A percentile compares a stretch with the other conserved stretches of the same genome.
Evolutionary conservation across 1,140 invertebrate genomes (phyloP).

Genomic region (Rhagoletis zephyria): DNA sequence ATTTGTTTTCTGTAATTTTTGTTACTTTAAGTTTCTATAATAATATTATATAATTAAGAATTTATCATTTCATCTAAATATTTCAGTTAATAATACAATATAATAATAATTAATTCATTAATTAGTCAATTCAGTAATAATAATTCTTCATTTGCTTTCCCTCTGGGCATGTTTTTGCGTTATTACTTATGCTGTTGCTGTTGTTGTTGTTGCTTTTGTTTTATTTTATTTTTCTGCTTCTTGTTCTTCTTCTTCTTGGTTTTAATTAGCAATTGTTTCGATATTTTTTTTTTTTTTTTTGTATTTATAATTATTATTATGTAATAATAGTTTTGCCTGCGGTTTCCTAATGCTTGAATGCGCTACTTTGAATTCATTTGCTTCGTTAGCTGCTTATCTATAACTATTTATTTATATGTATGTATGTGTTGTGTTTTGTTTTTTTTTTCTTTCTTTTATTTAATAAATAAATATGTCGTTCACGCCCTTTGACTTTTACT

Average conservation of each 20-base stretch:
- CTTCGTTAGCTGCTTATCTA: constrained; percentile 46
- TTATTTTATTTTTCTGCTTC: neutral
- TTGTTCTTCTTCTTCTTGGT: too few species aligned
- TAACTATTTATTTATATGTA: neutral
- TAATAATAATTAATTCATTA: constrained; percentile 59
- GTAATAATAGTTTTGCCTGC: constrained; percentile 34
- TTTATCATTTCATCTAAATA: constrained; percentile 73
- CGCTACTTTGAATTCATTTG: constrained; percentile 45
- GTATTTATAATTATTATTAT: constrained; percentile 4
- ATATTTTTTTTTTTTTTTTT: neutral
- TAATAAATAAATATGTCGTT: constrained; percentile 19
- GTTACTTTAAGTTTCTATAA: constrained; percentile 66
- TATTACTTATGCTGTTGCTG: constrained; percentile 3
- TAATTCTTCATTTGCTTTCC: constrained; percentile 52
- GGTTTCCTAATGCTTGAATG: constrained; percentile 49
- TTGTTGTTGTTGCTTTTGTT: neutral
- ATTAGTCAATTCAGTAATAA: constrained; percentile 57
- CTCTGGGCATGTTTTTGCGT: neutral
- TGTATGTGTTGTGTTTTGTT: neutral
- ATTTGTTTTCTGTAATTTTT: constrained; percentile 64
- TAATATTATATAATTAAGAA: constrained; percentile 73
- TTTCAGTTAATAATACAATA: constrained; percentile 72
- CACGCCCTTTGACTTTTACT: neutral
- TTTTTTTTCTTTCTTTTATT: neutral
- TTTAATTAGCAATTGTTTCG: neutral